These are phyloP conservation scores for Threskiornis aethiopicus DNA, from an alignment of 2,797 vertebrate genomes.

Conservation along the genomic window DNA sequence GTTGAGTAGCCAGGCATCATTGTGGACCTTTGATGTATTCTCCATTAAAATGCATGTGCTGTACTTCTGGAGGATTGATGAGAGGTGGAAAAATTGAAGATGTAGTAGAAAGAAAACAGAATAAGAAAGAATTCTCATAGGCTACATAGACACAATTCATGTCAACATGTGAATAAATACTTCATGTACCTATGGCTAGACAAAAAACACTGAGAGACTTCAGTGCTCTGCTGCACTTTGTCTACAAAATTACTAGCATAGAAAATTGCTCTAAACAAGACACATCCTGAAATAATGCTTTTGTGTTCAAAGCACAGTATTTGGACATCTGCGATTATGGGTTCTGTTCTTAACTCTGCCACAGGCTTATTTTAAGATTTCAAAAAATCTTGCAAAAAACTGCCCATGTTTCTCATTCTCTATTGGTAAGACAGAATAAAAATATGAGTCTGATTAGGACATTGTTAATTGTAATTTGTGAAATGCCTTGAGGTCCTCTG, in stretches of 20 bases:
- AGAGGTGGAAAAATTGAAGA: slow-evolving; percentile 68
- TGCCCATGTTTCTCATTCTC: not conserved
- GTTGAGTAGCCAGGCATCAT: slow-evolving; percentile 48
- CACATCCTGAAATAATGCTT: not conserved
- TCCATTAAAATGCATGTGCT: slow-evolving; percentile 58
- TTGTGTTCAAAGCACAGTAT: not conserved
- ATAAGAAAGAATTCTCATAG: slow-evolving; percentile 52
- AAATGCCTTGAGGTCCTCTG: not conserved
- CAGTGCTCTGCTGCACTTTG: slow-evolving; percentile 32
- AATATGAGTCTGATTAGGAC: not conserved
- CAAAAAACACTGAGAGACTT: not conserved
- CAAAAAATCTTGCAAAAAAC: not conserved
- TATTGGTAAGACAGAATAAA: not conserved
- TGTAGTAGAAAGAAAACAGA: slow-evolving; percentile 26
- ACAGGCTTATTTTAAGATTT: not conserved
- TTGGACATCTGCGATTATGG: not conserved
- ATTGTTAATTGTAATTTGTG: not conserved
- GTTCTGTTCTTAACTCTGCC: not conserved
- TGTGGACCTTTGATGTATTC: slow-evolving; percentile 52
- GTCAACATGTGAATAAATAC: slow-evolving; percentile 60
- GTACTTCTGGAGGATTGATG: slow-evolving; percentile 55
- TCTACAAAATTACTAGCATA: not conserved
- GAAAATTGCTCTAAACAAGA: slow-evolving; percentile 11
- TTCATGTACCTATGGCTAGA: slow-evolving; percentile 8
- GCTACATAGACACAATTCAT: slow-evolving; percentile 31